Percentiles rank a stretch among this genome's conserved stretches.
Conservation (phyloP, 2,113 vertebrate genomes). For the Piaya cayana region DNA sequence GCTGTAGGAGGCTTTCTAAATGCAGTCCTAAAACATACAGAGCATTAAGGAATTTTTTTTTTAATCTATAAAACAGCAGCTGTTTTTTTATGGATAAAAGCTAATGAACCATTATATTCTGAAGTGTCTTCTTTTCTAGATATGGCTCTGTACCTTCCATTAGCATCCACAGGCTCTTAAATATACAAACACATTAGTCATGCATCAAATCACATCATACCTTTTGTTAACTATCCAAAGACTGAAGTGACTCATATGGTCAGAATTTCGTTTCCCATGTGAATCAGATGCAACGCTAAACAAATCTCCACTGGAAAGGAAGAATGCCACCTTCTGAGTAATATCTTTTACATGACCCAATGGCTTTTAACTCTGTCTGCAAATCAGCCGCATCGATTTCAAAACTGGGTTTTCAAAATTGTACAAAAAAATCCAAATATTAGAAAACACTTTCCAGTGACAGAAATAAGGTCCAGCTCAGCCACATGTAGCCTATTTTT, state of each 20-base stretch:
- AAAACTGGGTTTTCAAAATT: not conserved
- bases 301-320: not conserved
- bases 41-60: constrained; percentile 31
- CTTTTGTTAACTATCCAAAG: constrained; percentile 22
- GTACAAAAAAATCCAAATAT: not conserved
- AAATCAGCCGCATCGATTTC: not conserved
- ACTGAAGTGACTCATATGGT: constrained; percentile 2
- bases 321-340: not conserved
- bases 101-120: not conserved
- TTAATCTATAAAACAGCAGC: not conserved
- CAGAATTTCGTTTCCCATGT: constrained; percentile 39
- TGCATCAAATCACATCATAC: not conserved
- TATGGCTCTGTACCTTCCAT: constrained; percentile 9
- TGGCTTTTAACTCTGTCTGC: not conserved
- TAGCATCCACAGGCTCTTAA: constrained; percentile 41
- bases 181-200: constrained; percentile 57
- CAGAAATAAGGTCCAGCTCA: not conserved
- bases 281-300: constrained; percentile 30
- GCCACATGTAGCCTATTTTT: not conserved
- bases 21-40: not conserved
- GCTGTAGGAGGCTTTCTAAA: not conserved
- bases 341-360: not conserved
- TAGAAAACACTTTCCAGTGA: not conserved
- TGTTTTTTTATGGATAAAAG: constrained; percentile 21
- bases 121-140: constrained; percentile 20